Conservation (phyloP, 2,113 vertebrate genomes). For the Pygoscelis adeliae region DNA sequence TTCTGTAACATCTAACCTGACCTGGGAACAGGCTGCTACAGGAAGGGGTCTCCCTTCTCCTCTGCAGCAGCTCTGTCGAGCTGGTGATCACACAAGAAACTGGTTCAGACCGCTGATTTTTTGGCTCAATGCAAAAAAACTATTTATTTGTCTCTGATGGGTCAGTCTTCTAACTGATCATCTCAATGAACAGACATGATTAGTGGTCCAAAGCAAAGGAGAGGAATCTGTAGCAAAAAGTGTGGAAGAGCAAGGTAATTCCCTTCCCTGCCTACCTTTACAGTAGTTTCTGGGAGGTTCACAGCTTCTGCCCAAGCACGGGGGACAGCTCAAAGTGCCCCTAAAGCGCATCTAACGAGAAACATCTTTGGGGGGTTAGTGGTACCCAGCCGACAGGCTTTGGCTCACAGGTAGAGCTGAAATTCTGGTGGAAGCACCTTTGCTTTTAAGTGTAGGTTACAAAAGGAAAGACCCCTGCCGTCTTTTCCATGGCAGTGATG, state of each 20-base stretch:
- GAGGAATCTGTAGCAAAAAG: neutral
- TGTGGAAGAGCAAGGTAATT: neutral
- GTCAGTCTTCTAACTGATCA: neutral
- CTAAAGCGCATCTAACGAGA: fast-evolving
- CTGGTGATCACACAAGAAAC: neutral
- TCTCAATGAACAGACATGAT: neutral
- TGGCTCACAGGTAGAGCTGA: neutral
- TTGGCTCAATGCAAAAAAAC: fast-evolving
- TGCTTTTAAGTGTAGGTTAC: neutral
- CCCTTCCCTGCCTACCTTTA: neutral
- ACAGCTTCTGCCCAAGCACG: neutral
- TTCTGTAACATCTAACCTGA: neutral
- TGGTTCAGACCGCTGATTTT: neutral
- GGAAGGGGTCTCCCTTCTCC: neutral
- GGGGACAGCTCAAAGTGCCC: too few species aligned
- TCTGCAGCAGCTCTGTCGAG: fast-evolving
- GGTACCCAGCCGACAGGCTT: fast-evolving
- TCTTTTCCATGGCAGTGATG: fast-evolving
- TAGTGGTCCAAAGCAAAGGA: neutral
- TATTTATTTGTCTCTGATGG: neutral
- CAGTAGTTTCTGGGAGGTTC: neutral
- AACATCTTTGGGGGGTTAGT: fast-evolving
- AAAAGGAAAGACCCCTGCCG: fast-evolving
- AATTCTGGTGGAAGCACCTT: neutral
- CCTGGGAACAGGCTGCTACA: neutral